Evolutionary conservation across 2,113 vertebrate genomes (phyloP).

Genomic region (Etheostoma cragini): DNA sequence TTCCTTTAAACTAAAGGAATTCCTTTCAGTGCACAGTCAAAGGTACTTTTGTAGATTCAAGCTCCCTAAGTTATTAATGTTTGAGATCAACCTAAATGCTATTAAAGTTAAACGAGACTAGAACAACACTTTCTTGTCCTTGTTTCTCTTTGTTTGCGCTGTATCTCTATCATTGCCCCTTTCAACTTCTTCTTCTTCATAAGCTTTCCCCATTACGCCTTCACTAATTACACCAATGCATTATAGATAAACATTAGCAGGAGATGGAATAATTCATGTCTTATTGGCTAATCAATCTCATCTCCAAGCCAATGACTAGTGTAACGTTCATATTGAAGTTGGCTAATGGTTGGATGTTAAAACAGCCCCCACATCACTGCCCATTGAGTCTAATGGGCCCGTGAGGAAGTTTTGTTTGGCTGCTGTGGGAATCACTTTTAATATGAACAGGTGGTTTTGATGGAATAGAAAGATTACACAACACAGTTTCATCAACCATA

Average conservation of each 20-base stretch:
- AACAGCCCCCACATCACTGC: conserved; percentile 38
- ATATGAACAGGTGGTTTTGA: conserved; percentile 15
- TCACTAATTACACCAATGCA: conserved; percentile 39
- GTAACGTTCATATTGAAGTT: conserved; percentile 26
- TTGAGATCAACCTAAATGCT: not conserved
- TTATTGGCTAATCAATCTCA: conserved; percentile 64
- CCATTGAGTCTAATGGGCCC: conserved; percentile 22
- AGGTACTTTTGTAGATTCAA: not conserved
- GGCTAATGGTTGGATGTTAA: conserved; percentile 44
- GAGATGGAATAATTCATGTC: conserved; percentile 49
- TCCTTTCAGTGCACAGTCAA: not conserved
- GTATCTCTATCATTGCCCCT: not conserved
- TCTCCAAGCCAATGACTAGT: conserved; percentile 27
- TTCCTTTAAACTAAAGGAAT: not conserved
- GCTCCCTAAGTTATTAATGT: fast-evolving
- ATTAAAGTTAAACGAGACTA: not conserved
- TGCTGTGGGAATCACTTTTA: conserved; percentile 47
- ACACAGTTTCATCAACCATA: conserved; percentile 4
- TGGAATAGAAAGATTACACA: conserved; percentile 19
- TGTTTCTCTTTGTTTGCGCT: not conserved
- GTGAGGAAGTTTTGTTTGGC: conserved; percentile 53
- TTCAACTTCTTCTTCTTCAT: conserved; percentile 5
- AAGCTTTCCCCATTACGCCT: conserved; percentile 20
- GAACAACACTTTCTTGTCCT: not conserved
- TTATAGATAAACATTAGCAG: conserved; percentile 60